These are phyloP conservation scores for Euphonia xanthogaster DNA, from an alignment of 2,797 vertebrate species.

Conservation along the genomic window DNA sequence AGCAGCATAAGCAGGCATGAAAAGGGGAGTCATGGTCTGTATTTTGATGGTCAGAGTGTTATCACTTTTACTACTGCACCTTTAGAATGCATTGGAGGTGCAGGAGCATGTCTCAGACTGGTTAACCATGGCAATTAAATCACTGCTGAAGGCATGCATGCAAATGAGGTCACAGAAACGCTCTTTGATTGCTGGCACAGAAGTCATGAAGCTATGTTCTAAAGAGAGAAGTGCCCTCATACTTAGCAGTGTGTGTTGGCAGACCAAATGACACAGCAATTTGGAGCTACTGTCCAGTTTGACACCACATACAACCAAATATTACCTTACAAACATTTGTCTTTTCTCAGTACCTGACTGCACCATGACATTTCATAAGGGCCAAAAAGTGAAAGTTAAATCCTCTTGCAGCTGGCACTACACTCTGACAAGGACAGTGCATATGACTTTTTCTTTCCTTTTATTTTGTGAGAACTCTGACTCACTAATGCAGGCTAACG, in stretches of 20 bases:
- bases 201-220: not conserved
- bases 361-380: not conserved
- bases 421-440: not conserved
- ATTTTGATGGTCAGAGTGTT: not conserved
- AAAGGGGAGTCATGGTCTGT: not conserved
- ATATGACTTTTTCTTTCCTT: not conserved
- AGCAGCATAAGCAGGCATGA: not conserved
- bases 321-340: not conserved
- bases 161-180: not conserved
- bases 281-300: not conserved
- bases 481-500: not conserved
- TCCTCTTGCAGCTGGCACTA: not conserved
- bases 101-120: rapidly evolving
- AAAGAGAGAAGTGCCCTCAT: not conserved
- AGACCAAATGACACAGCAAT: not conserved
- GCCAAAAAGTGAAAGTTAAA: not conserved
- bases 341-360: not conserved
- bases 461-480: not conserved
- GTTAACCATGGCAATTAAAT: not conserved
- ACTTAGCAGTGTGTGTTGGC: rapidly evolving
- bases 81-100: not conserved
- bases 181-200: not conserved
- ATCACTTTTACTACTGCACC: not conserved
- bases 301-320: not conserved
- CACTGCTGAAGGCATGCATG: not conserved